These are phyloP conservation scores for Cordylochernes scorpioides DNA, from an alignment of 2,888 invertebrate species.

Conservation along the genomic window DNA sequence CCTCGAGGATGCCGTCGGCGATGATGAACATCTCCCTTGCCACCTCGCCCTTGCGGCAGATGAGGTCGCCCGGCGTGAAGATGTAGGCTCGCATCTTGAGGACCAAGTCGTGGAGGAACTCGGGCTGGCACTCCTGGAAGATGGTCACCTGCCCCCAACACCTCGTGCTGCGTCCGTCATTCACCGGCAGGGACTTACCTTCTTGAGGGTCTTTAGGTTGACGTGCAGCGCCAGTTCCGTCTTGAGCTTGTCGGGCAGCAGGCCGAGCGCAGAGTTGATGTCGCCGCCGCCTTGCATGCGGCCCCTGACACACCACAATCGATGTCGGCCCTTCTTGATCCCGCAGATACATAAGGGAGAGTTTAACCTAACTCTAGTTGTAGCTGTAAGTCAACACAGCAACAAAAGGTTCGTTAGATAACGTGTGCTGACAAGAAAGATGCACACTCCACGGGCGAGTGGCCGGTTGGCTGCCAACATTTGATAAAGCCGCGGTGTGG, in stretches of 20 bases:
- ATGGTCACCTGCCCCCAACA: constrained; percentile 45
- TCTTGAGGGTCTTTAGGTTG: constrained; percentile 74
- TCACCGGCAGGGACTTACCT: constrained; percentile 30
- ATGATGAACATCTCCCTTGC: constrained; percentile 96
- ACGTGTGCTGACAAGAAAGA: too few species aligned
- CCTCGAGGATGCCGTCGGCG: constrained; percentile 82
- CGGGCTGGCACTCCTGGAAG: constrained; percentile 86
- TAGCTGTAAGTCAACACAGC: not conserved
- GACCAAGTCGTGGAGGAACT: constrained; percentile 82
- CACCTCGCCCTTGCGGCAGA: constrained; percentile 77
- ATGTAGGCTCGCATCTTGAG: constrained; percentile 95
- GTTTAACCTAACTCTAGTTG: not conserved
- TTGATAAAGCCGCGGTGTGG: too few species aligned
- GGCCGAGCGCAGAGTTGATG: constrained; percentile 72
- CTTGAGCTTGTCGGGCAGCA: constrained; percentile 82
- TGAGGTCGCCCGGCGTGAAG: constrained; percentile 87
- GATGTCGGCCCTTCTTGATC: not conserved
- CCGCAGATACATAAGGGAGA: constrained; percentile 1
- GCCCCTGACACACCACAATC: too few species aligned
- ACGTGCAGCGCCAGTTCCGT: constrained; percentile 86
- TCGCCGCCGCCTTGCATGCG: constrained; percentile 84
- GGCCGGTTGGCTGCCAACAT: not conserved
- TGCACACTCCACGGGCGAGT: constrained; percentile 1
- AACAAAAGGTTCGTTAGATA: constrained; percentile 1
- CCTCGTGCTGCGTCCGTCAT: constrained; percentile 3